Evolutionary conservation across 1,140 invertebrate genomes (phyloP).

Genomic region (Linepithema humile): DNA sequence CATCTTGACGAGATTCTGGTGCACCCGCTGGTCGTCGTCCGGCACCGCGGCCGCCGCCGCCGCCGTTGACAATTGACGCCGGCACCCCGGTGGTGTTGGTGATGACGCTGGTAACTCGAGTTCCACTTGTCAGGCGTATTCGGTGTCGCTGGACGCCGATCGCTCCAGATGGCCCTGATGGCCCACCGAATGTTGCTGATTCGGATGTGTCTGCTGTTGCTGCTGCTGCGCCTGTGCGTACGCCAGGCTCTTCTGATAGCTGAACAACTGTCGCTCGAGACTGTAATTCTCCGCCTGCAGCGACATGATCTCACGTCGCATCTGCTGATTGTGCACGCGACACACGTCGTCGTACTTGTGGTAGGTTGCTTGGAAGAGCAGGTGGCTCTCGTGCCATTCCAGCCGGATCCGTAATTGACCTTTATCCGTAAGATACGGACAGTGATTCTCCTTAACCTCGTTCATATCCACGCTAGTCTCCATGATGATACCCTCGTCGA

Average conservation of each 20-base stretch:
- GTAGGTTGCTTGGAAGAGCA: slow-evolving; percentile 94
- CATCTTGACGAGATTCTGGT: slow-evolving; percentile 77
- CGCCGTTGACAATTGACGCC: slow-evolving; percentile 56
- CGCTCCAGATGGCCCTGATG: slow-evolving; percentile 84
- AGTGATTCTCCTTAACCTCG: slow-evolving; percentile 91
- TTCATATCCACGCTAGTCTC: slow-evolving; percentile 92
- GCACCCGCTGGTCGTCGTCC: slow-evolving; percentile 73
- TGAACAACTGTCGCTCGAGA: slow-evolving; percentile 93
- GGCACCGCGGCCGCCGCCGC: slow-evolving; percentile 32
- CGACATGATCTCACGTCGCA: slow-evolving; percentile 93
- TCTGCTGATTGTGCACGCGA: slow-evolving; percentile 93
- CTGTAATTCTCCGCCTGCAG: slow-evolving; percentile 94
- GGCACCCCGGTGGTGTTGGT: slow-evolving; percentile 23
- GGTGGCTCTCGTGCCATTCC: slow-evolving; percentile 94
- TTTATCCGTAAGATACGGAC: slow-evolving; percentile 91
- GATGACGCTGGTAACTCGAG: slow-evolving; percentile 45
- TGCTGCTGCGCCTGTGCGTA: slow-evolving; percentile 87
- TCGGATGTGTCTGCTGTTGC: slow-evolving; percentile 79
- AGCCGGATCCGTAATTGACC: slow-evolving; percentile 91
- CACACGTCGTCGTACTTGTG: slow-evolving; percentile 95
- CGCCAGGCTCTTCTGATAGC: slow-evolving; percentile 94
- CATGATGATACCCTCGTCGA: slow-evolving; percentile 94
- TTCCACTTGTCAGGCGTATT: slow-evolving; percentile 88
- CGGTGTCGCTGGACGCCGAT: slow-evolving; percentile 89
- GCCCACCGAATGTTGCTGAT: slow-evolving; percentile 75